phyloP scores from a whole-genome alignment of 1,140 invertebrate species.

The Tetraneura akinire region DNA sequence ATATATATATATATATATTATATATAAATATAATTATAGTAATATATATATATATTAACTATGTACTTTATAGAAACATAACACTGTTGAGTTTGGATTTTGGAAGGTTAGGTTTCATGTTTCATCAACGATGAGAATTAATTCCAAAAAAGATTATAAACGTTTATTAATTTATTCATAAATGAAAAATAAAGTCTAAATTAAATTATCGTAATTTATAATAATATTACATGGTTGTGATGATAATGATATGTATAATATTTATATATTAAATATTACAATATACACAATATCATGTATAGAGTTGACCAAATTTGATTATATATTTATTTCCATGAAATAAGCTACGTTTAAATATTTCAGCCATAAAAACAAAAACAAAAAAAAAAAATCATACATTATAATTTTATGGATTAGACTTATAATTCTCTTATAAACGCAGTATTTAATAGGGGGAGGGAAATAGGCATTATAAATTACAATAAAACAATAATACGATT shows the following conservation, averaged over 20 bases:
- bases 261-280: background rate
- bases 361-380: background rate
- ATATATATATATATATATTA: no score
- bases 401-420: conserved; percentile 43
- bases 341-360: background rate
- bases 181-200: no score
- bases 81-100: no score
- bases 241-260: background rate
- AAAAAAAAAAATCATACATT: background rate
- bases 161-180: background rate
- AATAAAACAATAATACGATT: background rate
- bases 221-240: background rate
- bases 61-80: no score
- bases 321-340: background rate
- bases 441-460: background rate
- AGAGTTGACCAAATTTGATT: conserved; percentile 31
- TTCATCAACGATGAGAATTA: no score
- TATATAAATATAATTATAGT: no score
- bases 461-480: background rate
- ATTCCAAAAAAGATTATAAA: background rate
- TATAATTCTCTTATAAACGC: conserved; percentile 43
- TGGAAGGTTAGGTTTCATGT: no score
- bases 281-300: background rate
- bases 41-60: no score
- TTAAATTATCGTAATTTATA: conserved; percentile 6